Base-by-base conservation (phyloP, 2,113 vertebrate genomes). In the Thunnus maccoyii region DNA sequence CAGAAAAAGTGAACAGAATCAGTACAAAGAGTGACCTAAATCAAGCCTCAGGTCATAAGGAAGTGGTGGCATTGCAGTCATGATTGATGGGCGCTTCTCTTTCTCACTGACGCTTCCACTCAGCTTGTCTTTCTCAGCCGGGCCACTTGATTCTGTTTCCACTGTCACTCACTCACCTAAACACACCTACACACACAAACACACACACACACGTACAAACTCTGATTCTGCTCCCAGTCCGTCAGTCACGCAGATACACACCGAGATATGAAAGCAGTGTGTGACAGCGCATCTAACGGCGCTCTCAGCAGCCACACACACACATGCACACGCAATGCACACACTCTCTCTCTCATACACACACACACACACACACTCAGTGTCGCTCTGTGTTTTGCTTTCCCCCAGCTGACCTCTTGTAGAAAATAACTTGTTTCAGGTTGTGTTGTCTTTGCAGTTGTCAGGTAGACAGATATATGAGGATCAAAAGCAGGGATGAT, bases 201-300 rank as follows among this genome's bases (percentile, higher is more conserved):
- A 72, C 58, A 51, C 56, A 56, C 27, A 82, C 9, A 79, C n/a
- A 17, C 67, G 69, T 74, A 64, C 22, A 69, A 48, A 83, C 71
- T 57, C 57, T 76, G 73, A 89, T 84, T 84, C 80, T 70, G 73
- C 68, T 79, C 84, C 66, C 75, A 82, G 71, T 89, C 84, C n/a
- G 58, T 88, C 88, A 85, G 85, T 85, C 88, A 89, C 86, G 80
- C 80, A 84, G 82, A 86, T 65, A 87, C 76, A 87, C 78, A 90
- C 64, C 2, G 17, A 82, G 72, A 84, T 83, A 85, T 78, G 63
- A 91, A 79, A 78, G 72, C 55, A 10, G 80, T 80, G 14, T 93
- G 90, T 92, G 92, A 92, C 89, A 78, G 77, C 3, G 86, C 90
- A 93, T 91, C 81, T 71, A 83, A 83, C 66, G 2, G 46, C 0